These are phyloP conservation scores for Anticlea derivata DNA, from an alignment of 2,888 invertebrate genomes.

Conservation along the genomic window DNA sequence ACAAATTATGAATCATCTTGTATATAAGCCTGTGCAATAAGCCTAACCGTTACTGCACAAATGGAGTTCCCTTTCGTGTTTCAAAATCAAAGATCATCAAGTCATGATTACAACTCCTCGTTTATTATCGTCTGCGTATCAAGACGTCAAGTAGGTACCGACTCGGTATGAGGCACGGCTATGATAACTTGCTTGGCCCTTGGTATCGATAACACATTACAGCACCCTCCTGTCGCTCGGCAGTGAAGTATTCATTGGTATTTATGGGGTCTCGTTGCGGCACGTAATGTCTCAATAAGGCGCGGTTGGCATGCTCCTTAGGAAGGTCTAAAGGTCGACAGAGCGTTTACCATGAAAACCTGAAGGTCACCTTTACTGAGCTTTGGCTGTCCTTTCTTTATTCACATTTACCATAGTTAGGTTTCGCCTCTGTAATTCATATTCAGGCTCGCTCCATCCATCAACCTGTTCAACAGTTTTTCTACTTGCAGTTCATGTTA, in stretches of 20 bases:
- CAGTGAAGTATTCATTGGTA: conserved; percentile 36
- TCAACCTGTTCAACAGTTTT: not conserved
- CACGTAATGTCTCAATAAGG: conserved; percentile 39
- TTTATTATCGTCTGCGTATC: not conserved
- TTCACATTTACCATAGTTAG: too few species aligned
- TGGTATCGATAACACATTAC: conserved; percentile 36
- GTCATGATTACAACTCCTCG: too few species aligned
- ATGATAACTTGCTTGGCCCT: conserved; percentile 15
- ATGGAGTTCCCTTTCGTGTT: too few species aligned
- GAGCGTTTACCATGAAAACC: conserved; percentile 28
- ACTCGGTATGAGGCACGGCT: not conserved
- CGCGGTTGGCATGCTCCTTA: conserved; percentile 21
- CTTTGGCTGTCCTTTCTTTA: conserved; percentile 2
- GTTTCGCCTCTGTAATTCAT: not conserved
- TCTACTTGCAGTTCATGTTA: too few species aligned
- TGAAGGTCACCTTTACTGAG: conserved; percentile 27
- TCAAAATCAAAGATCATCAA: too few species aligned
- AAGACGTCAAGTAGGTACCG: conserved; percentile 1
- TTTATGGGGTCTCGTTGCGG: conserved; percentile 35
- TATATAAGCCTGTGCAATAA: too few species aligned
- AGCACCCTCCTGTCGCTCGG: conserved; percentile 31
- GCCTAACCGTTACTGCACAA: too few species aligned
- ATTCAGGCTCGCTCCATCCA: not conserved
- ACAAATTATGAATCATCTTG: too few species aligned
- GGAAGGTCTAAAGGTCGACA: conserved; percentile 32